phyloP scores from a whole-genome alignment of 2,113 vertebrate species.

The Corythornis madagascariensis region DNA sequence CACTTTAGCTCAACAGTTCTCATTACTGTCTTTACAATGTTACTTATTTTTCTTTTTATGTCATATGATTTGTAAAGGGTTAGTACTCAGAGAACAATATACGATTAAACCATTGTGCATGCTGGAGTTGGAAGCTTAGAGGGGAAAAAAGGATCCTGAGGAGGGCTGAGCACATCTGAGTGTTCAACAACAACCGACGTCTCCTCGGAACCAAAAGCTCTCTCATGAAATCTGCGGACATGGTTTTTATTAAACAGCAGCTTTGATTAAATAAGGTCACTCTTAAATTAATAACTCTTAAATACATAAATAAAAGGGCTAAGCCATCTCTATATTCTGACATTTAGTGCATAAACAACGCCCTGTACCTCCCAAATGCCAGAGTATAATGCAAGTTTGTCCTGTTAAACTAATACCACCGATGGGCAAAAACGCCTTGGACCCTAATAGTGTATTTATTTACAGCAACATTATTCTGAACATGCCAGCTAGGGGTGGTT shows the following conservation, averaged over 20 bases:
- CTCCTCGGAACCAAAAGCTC: slow-evolving; percentile 54
- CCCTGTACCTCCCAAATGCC: not conserved
- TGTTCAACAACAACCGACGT: slow-evolving; percentile 46
- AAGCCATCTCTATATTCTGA: slow-evolving; percentile 55
- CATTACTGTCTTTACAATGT: slow-evolving; percentile 86
- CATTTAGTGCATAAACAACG: slow-evolving; percentile 1
- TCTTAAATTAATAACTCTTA: slow-evolving; percentile 63
- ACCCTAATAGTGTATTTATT: slow-evolving; percentile 43
- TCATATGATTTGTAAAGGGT: slow-evolving; percentile 85
- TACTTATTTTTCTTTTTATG: slow-evolving; percentile 85
- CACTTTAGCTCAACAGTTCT: slow-evolving; percentile 93
- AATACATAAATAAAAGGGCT: slow-evolving; percentile 48
- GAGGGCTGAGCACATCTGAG: slow-evolving; percentile 66
- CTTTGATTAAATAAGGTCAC: slow-evolving; percentile 73
- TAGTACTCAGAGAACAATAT: slow-evolving; percentile 81
- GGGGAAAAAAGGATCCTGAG: slow-evolving; percentile 63
- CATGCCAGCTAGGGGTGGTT: slow-evolving; percentile 36
- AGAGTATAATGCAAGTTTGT: slow-evolving; percentile 27
- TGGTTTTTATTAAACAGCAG: slow-evolving; percentile 57
- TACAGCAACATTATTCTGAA: slow-evolving; percentile 49
- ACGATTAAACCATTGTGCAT: slow-evolving; percentile 78
- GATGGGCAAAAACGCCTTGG: slow-evolving; percentile 44
- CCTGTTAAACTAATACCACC: slow-evolving; percentile 11
- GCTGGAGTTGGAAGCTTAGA: slow-evolving; percentile 69
- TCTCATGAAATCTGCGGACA: slow-evolving; percentile 56